Evolutionary conservation across 2,797 vertebrate species (phyloP).

Genomic region (Caiman crocodilus): DNA sequence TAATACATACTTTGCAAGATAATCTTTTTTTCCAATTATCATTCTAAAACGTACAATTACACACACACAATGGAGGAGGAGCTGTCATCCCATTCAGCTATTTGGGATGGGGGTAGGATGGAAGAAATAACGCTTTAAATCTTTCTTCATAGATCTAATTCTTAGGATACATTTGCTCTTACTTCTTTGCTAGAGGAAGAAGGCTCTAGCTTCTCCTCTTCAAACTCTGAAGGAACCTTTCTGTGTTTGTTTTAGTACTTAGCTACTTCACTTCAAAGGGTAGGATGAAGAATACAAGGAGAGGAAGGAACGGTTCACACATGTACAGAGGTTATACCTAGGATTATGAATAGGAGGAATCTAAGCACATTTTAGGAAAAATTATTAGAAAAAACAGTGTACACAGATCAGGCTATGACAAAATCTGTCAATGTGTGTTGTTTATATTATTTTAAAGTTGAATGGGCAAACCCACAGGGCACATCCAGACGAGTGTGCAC

Average conservation of each 20-base stretch:
- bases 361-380: background rate
- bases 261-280: background rate
- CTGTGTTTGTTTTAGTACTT: background rate
- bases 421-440: background rate
- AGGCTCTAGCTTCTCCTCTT: background rate
- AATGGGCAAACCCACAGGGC: background rate
- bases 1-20: background rate
- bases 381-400: background rate
- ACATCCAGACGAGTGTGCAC: too few relatives aligned
- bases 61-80: background rate
- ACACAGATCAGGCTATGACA: background rate
- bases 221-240: background rate
- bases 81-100: background rate
- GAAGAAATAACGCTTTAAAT: background rate
- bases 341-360: background rate
- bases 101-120: background rate
- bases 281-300: background rate
- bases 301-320: background rate
- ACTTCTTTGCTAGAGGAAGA: background rate
- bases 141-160: background rate
- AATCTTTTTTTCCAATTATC: background rate
- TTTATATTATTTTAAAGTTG: slow-evolving; percentile 48
- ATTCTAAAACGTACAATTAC: background rate
- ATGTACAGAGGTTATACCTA: background rate
- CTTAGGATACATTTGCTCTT: background rate